phyloP scores from a whole-genome alignment of 2,113 vertebrate species.

The Bos indicus region DNA sequence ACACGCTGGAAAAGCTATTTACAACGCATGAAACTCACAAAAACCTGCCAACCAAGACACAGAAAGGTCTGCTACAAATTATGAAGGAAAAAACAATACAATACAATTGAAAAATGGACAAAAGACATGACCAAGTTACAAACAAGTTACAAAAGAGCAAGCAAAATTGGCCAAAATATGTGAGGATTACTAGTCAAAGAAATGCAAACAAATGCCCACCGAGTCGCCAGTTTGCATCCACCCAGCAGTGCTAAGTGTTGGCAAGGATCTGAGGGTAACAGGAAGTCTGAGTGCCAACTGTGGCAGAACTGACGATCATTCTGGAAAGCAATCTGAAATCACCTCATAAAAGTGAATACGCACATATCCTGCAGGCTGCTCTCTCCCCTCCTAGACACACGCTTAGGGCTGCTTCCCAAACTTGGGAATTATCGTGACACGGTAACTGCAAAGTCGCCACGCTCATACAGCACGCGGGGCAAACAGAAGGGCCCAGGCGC shows the following conservation, averaged over 20 bases:
- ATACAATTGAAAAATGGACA: not conserved
- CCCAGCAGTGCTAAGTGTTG: not conserved
- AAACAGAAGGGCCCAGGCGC: not conserved
- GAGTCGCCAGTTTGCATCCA: not conserved
- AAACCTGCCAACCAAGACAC: not conserved
- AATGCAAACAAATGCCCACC: not conserved
- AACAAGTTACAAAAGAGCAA: not conserved
- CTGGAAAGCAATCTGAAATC: not conserved
- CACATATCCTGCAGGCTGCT: not conserved
- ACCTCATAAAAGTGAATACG: not conserved
- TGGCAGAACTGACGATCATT: not conserved
- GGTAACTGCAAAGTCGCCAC: not conserved
- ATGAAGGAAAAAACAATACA: not conserved
- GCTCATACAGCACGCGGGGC: not conserved
- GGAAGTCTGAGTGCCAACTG: not conserved
- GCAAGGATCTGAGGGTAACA: not conserved
- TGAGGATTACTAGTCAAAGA: not conserved
- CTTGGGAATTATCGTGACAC: not conserved
- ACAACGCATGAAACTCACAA: not conserved
- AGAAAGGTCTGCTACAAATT: not conserved
- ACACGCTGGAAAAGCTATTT: not conserved
- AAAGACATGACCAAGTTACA: not conserved
- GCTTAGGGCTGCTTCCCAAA: not conserved
- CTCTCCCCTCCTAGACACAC: not conserved
- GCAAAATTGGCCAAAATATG: not conserved